Evolutionary conservation across 2,888 invertebrate genomes (phyloP).

Genomic region (Drosophila mercatorum): DNA sequence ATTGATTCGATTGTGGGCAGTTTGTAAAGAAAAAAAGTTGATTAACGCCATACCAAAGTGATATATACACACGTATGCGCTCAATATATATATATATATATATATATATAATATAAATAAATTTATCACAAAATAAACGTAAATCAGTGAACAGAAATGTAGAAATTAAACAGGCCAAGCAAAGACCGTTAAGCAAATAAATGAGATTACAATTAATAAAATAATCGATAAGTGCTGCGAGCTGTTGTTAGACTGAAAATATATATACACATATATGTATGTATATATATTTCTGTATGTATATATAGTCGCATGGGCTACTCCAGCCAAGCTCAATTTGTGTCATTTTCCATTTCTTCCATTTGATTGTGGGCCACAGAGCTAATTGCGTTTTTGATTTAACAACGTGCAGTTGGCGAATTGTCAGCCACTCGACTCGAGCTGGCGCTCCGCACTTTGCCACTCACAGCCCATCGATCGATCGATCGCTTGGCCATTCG

Average conservation of each 20-base stretch:
- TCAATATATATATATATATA: conserved; percentile 9
- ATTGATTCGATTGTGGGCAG: conserved; percentile 56
- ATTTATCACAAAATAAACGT: conserved; percentile 75
- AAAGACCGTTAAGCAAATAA: conserved; percentile 63
- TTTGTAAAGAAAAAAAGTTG: conserved; percentile 76
- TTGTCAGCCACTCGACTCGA: conserved; percentile 38
- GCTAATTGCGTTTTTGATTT: conserved; percentile 75
- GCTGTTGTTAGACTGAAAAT: conserved; percentile 17
- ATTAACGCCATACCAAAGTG: conserved; percentile 52
- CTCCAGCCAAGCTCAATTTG: conserved; percentile 4
- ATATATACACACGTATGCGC: not conserved
- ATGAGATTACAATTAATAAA: conserved; percentile 79
- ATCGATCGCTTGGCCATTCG: not conserved
- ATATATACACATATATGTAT: not conserved
- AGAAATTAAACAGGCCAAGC: conserved; percentile 50
- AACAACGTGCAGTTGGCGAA: conserved; percentile 34
- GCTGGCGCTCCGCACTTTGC: conserved; percentile 16
- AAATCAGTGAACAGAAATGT: conserved; percentile 64
- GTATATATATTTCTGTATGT: not conserved
- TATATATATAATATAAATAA: conserved; percentile 48
- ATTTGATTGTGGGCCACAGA: conserved; percentile 56
- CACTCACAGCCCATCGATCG: not conserved
- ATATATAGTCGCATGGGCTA: not conserved
- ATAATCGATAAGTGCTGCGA: conserved; percentile 73
- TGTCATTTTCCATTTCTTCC: conserved; percentile 1